These are phyloP conservation scores for Taenioides sp. DNA, from an alignment of 2,797 vertebrate genomes.

Conservation along the genomic window DNA sequence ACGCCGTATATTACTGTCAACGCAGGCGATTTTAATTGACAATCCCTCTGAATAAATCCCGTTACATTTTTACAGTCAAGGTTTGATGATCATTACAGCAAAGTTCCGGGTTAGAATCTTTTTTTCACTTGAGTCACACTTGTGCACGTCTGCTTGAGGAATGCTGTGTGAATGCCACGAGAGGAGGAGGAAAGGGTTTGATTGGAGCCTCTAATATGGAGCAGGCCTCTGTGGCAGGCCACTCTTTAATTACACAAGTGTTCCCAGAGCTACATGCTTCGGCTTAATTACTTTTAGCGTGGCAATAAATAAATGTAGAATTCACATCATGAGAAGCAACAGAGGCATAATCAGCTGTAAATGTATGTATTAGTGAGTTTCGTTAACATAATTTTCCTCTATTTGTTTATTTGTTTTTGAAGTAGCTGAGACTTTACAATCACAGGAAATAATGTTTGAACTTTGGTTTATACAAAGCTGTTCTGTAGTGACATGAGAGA, in stretches of 20 bases:
- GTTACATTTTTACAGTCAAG: neutral
- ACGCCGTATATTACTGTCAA: neutral
- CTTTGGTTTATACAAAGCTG: too few relatives aligned
- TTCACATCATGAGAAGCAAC: neutral
- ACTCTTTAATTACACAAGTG: conserved; percentile 11
- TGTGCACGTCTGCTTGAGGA: conserved; percentile 12
- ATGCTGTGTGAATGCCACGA: neutral
- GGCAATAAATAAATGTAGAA: conserved; percentile 1
- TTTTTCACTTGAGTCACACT: conserved; percentile 1
- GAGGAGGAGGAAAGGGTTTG: neutral
- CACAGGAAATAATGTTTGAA: too few relatives aligned
- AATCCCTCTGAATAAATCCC: neutral
- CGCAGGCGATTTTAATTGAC: neutral
- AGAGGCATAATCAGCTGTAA: neutral
- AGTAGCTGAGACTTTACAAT: neutral
- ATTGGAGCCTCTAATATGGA: conserved; percentile 12
- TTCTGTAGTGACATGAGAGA: too few relatives aligned
- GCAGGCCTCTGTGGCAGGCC: conserved; percentile 9
- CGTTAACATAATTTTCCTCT: neutral
- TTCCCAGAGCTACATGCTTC: conserved; percentile 5
- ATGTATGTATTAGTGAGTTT: neutral
- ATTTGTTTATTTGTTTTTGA: neutral
- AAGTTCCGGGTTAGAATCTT: neutral
- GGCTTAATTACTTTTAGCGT: conserved; percentile 9
- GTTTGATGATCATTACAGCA: neutral